These are phyloP conservation scores for Bruchidius siliquastri DNA, from an alignment of 2,888 invertebrate genomes.

Conservation along the genomic window DNA sequence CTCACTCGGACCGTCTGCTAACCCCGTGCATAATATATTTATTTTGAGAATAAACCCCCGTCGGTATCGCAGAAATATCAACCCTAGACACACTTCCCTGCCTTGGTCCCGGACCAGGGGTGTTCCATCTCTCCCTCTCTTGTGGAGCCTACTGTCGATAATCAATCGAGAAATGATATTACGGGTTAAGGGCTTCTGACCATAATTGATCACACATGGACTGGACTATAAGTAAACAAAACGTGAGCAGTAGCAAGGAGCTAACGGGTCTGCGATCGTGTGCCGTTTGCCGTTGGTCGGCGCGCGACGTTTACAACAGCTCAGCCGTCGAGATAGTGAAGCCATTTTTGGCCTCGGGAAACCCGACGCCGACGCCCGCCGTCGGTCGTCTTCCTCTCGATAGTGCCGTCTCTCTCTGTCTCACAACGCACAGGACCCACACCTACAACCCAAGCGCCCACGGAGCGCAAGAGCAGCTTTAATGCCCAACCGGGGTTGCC, in stretches of 20 bases:
- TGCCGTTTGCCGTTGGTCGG: background rate
- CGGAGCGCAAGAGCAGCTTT: background rate
- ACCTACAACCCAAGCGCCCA: background rate
- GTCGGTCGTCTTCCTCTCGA: constrained; percentile 16
- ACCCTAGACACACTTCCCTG: too few relatives aligned
- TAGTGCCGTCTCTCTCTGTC: constrained; percentile 10
- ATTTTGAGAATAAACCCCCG: too few relatives aligned
- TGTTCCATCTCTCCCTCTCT: too few relatives aligned
- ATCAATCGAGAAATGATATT: too few relatives aligned
- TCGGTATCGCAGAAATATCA: too few relatives aligned
- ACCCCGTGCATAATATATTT: too few relatives aligned
- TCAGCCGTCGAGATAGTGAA: constrained; percentile 40
- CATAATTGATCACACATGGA: background rate
- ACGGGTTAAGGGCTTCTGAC: too few relatives aligned
- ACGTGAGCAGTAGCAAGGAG: background rate
- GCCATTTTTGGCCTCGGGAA: constrained; percentile 71
- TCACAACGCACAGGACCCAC: background rate
- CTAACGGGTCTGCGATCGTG: background rate
- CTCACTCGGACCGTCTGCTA: too few relatives aligned
- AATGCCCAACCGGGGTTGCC: constrained; percentile 19
- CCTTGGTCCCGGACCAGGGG: too few relatives aligned
- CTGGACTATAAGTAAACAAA: background rate
- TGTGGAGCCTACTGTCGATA: too few relatives aligned
- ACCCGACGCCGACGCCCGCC: constrained; percentile 42
- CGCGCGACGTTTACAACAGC: constrained; percentile 27